A percentile compares a stretch with the other conserved stretches of the same genome.
These are phyloP conservation scores for Synanthedon myopaeformis DNA, from an alignment of 2,888 invertebrate species.

Conservation along the genomic window DNA sequence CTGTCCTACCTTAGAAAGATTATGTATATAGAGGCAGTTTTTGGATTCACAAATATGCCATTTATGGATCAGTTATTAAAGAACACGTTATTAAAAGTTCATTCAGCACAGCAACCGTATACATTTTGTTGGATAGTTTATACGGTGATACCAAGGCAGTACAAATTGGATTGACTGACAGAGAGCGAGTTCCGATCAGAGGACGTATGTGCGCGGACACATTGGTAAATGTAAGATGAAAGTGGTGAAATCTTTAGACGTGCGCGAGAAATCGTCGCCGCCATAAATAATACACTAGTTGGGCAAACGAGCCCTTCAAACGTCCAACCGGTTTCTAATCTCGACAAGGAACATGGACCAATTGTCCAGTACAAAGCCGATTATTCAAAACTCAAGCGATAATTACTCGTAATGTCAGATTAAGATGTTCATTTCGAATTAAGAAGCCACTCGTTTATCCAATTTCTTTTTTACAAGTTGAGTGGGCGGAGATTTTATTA, in stretches of 20 bases:
- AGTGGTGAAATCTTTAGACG: constrained; percentile 62
- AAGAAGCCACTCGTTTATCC: not conserved
- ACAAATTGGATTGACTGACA: not conserved
- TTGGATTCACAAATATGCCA: no score
- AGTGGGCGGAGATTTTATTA: not conserved
- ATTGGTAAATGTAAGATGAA: constrained; percentile 54
- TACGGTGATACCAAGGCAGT: no score
- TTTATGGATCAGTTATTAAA: no score
- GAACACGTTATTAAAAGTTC: no score
- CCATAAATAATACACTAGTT: constrained; percentile 66
- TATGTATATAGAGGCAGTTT: no score
- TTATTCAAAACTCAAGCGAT: constrained; percentile 15
- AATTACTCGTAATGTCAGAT: constrained; percentile 10
- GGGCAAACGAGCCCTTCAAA: constrained; percentile 48
- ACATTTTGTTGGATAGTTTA: no score
- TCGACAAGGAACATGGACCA: constrained; percentile 29
- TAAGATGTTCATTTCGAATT: constrained; percentile 3
- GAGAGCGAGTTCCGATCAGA: constrained; percentile 19
- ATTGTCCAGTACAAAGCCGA: constrained; percentile 17
- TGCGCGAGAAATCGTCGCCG: constrained; percentile 57
- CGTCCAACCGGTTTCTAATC: constrained; percentile 40
- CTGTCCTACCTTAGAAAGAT: no score
- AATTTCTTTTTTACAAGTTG: constrained; percentile 5
- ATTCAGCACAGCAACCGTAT: no score
- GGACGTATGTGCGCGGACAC: constrained; percentile 30